Percentiles rank a stretch among this genome's conserved stretches.
Conservation (phyloP, 1,140 invertebrate genomes). For the Hycleus phaleratus region DNA sequence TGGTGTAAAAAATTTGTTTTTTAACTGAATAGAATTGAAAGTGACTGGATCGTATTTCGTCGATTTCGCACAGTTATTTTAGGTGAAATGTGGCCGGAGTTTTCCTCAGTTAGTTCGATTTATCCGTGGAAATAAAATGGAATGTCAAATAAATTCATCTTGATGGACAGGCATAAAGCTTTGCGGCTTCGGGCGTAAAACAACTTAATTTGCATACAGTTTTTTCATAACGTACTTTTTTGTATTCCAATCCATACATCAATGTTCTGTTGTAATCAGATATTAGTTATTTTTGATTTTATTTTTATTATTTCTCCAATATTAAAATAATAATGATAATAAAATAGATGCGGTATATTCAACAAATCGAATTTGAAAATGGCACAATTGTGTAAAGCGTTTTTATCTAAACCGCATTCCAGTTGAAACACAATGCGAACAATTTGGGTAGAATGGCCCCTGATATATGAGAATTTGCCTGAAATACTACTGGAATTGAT, state of each 20-base stretch:
- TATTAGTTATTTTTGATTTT: too few relatives aligned
- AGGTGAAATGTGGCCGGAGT: too few relatives aligned
- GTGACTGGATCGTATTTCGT: too few relatives aligned
- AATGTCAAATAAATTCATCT: slow-evolving; percentile 7
- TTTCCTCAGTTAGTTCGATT: neutral
- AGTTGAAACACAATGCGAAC: slow-evolving; percentile 15
- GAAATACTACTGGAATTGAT: slow-evolving; percentile 16
- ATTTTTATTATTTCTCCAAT: too few relatives aligned
- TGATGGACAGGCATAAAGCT: slow-evolving; percentile 4
- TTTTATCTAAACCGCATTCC: slow-evolving; percentile 11
- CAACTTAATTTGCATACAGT: slow-evolving; percentile 9
- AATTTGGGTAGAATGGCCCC: slow-evolving; percentile 15
- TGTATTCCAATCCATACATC: neutral
- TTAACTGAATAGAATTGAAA: too few relatives aligned
- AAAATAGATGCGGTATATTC: too few relatives aligned
- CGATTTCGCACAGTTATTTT: too few relatives aligned
- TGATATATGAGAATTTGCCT: slow-evolving; percentile 16
- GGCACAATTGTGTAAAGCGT: slow-evolving; percentile 12
- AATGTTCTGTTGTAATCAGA: too few relatives aligned
- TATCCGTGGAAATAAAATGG: neutral
- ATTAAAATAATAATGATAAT: too few relatives aligned
- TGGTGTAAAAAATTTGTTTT: too few relatives aligned
- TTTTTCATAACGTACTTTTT: slow-evolving; percentile 6
- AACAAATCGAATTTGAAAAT: slow-evolving; percentile 7
- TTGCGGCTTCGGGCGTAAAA: slow-evolving; percentile 4